phyloP scores from a whole-genome alignment of 1,140 invertebrate species.

The Lucilia sericata region DNA sequence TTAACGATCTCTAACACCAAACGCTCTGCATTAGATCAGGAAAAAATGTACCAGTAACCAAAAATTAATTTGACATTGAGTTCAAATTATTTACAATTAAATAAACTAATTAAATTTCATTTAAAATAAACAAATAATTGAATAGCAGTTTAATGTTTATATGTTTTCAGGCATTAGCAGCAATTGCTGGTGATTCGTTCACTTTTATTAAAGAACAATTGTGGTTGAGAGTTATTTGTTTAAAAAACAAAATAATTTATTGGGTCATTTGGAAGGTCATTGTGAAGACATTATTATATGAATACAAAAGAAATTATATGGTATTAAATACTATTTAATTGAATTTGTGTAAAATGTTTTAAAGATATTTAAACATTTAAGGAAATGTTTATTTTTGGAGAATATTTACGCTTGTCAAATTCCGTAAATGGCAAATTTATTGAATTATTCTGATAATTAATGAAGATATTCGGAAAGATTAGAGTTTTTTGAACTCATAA shows the following conservation, averaged over 20 bases:
- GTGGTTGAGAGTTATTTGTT: background rate
- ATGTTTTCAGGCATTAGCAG: background rate
- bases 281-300: too few species aligned
- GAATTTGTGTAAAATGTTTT: too few species aligned
- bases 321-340: too few species aligned
- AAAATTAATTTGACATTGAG: slow-evolving; percentile 1
- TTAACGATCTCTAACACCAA: background rate
- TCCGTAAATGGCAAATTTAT: too few species aligned
- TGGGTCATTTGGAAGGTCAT: background rate
- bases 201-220: background rate
- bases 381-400: too few species aligned
- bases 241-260: background rate
- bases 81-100: background rate
- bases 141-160: background rate
- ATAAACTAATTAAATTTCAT: slow-evolving; percentile 1
- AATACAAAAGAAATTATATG: too few species aligned
- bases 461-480: too few species aligned
- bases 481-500: too few species aligned
- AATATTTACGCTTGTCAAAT: too few species aligned
- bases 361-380: too few species aligned
- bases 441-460: too few species aligned
- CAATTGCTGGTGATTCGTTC: background rate
- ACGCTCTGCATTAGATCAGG: background rate
- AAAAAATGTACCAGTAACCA: background rate
- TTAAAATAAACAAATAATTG: background rate